phyloP scores from a whole-genome alignment of 2,888 invertebrate genomes.

The Archips xylosteana region DNA sequence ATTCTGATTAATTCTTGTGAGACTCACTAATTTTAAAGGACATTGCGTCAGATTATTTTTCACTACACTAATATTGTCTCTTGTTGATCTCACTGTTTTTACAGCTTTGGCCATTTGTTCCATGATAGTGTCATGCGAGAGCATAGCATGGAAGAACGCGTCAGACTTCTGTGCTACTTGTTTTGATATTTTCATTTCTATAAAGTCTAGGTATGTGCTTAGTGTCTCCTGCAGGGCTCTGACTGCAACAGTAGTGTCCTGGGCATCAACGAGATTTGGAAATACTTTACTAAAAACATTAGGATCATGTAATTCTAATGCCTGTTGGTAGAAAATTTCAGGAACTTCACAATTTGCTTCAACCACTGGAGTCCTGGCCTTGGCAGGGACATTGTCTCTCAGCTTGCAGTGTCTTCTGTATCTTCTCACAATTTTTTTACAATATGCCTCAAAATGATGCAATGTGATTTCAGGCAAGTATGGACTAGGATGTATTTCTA shows the following conservation, averaged over 20 bases:
- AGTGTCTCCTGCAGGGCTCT: constrained; percentile 94
- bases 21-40: constrained; percentile 91
- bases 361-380: constrained; percentile 76
- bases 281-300: constrained; percentile 95
- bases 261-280: constrained; percentile 86
- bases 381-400: constrained; percentile 72
- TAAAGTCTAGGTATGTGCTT: constrained; percentile 97
- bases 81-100: constrained; percentile 89
- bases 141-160: constrained; percentile 99
- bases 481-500: constrained; percentile 90
- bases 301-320: constrained; percentile 92
- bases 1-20: constrained; percentile 88
- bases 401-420: constrained; percentile 87
- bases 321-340: constrained; percentile 92
- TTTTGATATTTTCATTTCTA: constrained; percentile 96
- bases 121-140: constrained; percentile 98
- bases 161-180: constrained; percentile 98
- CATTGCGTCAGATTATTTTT: constrained; percentile 92
- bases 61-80: constrained; percentile 91
- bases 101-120: constrained; percentile 96
- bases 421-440: constrained; percentile 90
- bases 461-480: constrained; percentile 93
- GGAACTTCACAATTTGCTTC: constrained; percentile 90
- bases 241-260: constrained; percentile 87
- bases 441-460: constrained; percentile 94